Evolutionary conservation across 2,888 invertebrate genomes (phyloP).

Genomic region (Phaedon cochleariae): DNA sequence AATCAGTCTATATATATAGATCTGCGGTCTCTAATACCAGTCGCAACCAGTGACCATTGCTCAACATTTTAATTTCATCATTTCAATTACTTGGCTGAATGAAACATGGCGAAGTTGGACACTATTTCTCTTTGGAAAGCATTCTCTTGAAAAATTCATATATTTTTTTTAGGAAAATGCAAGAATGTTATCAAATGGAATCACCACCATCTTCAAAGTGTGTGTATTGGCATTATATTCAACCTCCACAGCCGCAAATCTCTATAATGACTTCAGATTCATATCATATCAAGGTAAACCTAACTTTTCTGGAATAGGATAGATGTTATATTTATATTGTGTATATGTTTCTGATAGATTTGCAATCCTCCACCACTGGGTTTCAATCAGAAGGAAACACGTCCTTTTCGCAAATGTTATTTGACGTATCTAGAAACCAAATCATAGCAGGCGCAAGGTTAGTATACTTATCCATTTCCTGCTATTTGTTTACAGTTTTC

Average conservation of each 20-base stretch:
- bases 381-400: conserved; percentile 79
- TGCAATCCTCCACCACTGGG: conserved; percentile 71
- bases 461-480: not conserved
- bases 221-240: conserved; percentile 34
- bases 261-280: conserved; percentile 50
- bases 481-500: not conserved
- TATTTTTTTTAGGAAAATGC: conserved; percentile 46
- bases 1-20: no score
- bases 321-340: no score
- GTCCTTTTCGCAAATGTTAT: conserved; percentile 83
- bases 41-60: no score
- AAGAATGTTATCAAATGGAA: conserved; percentile 46
- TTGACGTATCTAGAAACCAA: conserved; percentile 88
- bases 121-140: no score
- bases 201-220: conserved; percentile 25
- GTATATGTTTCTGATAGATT: conserved; percentile 65
- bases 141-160: no score
- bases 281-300: conserved; percentile 53
- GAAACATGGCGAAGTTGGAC: no score
- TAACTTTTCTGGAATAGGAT: conserved; percentile 13
- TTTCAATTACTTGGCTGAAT: no score
- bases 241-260: conserved; percentile 24
- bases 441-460: conserved; percentile 90
- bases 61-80: no score
- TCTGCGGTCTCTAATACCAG: no score